These are phyloP conservation scores for Sphenopsis melanotis DNA, from an alignment of 2,797 vertebrate species.

Conservation along the genomic window DNA sequence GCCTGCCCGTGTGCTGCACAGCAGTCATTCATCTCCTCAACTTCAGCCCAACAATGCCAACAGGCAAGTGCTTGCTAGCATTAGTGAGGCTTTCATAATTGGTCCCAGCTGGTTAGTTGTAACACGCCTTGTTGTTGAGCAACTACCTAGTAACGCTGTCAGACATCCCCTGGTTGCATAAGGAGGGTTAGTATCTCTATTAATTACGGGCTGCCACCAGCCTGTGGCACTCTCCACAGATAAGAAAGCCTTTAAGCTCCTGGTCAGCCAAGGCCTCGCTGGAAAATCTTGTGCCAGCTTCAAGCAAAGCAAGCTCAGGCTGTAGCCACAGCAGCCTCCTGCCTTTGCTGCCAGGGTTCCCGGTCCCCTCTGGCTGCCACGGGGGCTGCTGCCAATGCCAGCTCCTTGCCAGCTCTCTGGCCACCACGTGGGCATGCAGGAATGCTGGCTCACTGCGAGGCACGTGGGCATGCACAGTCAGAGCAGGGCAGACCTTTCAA, in stretches of 20 bases:
- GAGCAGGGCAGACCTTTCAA: rapidly evolving
- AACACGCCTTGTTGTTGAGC: slow-evolving; percentile 41
- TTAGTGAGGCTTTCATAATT: slow-evolving; percentile 26
- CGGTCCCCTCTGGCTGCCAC: background rate
- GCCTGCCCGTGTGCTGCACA: background rate
- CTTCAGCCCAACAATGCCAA: background rate
- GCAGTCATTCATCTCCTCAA: background rate
- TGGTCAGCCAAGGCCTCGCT: background rate
- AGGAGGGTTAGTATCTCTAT: slow-evolving; percentile 10
- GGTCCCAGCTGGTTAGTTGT: slow-evolving; percentile 36
- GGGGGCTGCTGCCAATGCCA: background rate
- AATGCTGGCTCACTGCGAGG: background rate
- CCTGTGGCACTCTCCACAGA: background rate
- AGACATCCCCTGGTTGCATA: slow-evolving; percentile 7
- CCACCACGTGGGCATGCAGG: rapidly evolving
- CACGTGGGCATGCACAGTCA: rapidly evolving
- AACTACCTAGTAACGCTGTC: background rate
- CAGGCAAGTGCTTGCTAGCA: slow-evolving; percentile 19
- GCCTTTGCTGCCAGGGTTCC: background rate
- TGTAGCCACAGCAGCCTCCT: background rate
- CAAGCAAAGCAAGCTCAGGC: background rate
- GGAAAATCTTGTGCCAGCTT: background rate
- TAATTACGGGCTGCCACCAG: background rate
- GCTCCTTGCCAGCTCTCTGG: background rate
- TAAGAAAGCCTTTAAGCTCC: slow-evolving; percentile 1